A percentile compares a stretch with the other conserved stretches of the same genome.
phyloP scores from a whole-genome alignment of 2,797 vertebrate genomes.

The Pangasius mekongensis region DNA sequence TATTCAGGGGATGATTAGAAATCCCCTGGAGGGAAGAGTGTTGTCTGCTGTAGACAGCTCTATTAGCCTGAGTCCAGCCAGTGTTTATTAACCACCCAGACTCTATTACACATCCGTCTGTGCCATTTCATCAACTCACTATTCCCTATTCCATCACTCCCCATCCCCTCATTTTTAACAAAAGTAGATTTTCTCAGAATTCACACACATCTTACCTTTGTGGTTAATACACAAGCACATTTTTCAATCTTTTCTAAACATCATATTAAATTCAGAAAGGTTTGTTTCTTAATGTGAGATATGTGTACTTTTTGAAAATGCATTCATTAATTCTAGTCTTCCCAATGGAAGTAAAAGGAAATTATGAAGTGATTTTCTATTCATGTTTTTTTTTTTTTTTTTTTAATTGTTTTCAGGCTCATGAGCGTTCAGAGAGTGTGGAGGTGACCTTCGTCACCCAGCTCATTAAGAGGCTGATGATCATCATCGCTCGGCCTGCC shows the following conservation, averaged over 20 bases:
- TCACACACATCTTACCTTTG: not conserved
- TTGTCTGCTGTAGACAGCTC: constrained; percentile 58
- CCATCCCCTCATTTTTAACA: not conserved
- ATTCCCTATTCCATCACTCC: constrained; percentile 1
- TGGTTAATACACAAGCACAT: not conserved
- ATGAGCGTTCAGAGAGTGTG: constrained; percentile 91
- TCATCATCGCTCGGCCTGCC: constrained; percentile 92
- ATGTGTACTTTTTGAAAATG: not conserved
- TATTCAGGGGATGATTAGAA: constrained; percentile 68
- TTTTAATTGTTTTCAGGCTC: constrained; percentile 76
- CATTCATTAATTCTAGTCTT: not conserved
- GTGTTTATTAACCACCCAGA: constrained; percentile 65
- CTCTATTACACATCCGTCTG: constrained; percentile 51
- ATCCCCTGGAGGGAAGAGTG: constrained; percentile 55
- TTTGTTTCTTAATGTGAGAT: not conserved
- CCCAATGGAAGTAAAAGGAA: not conserved
- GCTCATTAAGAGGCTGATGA: constrained; percentile 93
- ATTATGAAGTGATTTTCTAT: not conserved
- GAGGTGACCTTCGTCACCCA: constrained; percentile 95
- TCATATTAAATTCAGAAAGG: not conserved
- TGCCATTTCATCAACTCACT: constrained; percentile 40
- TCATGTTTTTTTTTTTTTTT: not conserved
- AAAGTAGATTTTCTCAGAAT: not conserved
- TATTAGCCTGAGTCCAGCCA: constrained; percentile 59
- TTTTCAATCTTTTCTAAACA: not conserved